Evolutionary conservation across 2,113 vertebrate genomes (phyloP), one percentile per base, ranked within the genome.

Genomic region (Oryzias curvinotus): DNA sequence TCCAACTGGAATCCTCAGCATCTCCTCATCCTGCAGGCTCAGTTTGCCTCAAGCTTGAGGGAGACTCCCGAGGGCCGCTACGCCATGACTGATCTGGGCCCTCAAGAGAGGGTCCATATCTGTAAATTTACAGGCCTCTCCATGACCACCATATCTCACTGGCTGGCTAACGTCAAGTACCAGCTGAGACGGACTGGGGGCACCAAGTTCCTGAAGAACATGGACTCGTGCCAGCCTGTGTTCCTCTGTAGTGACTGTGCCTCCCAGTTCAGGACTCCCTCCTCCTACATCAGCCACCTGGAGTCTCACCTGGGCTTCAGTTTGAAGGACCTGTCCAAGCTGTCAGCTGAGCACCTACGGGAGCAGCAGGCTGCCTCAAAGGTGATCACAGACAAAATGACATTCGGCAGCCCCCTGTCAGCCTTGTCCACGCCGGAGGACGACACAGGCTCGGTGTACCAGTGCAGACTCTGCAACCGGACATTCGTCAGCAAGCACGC

Each of bases 111-210:
- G 85, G 97, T 98, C 86, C 96, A 99, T 91, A 97, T 99, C 91
- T 98, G 96, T 87, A 98, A 98, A 91, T 98, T 99, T 92, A 99
- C 97, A 14, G 97, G 97, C 85, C 97, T 99, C 75, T 98, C 96
- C 73, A 99, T 99, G 97, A 99, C 97, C 83, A 98, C 97, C 88
- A 99, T 99, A 90, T 98, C 97, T 88, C 97, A 99, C 92, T 99
- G 97, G 97, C 91, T 99, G 90, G 97, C 97, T 87, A 99, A 99
- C 69, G 97, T 99, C 77, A 99, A 99, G 91, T 99, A 99, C 91
- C 97, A 99, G 88, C 91, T 99, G 88, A 93, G 97, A 88, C 95
- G 97, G 92, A 98, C 97, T 92, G 97, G 97, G 79, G 95, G 97
- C 88, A 99, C 97, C 76, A 99, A 99, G 83, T 98, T 99, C 93